A percentile compares a stretch with the other conserved stretches of the same genome.
Conservation (phyloP, 2,797 vertebrate species). For the Pristis pectinata region DNA sequence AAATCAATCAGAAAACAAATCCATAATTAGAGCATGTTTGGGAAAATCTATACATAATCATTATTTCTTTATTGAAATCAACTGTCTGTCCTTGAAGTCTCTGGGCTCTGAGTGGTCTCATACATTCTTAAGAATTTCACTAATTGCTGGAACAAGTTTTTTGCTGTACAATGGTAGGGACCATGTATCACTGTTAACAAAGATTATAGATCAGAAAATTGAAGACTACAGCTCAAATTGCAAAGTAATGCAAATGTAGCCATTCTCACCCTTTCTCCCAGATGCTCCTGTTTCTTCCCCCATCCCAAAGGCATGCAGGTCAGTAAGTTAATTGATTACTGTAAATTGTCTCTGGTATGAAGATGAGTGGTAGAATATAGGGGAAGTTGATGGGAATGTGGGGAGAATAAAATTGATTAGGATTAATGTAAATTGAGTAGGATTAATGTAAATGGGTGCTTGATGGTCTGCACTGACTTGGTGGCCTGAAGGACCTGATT, state of each 20-base stretch:
- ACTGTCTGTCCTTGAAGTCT: neutral
- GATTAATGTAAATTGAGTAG: too few relatives aligned
- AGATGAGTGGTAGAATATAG: too few relatives aligned
- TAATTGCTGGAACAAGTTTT: neutral
- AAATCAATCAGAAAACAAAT: neutral
- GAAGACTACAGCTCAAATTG: neutral
- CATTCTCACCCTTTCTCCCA: too few relatives aligned
- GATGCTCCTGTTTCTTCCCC: too few relatives aligned
- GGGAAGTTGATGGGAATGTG: too few relatives aligned
- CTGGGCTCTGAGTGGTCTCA: neutral
- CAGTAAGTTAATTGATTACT: too few relatives aligned
- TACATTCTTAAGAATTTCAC: neutral
- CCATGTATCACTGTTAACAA: neutral
- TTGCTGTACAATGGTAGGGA: neutral
- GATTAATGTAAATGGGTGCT: too few relatives aligned
- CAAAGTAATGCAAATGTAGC: neutral
- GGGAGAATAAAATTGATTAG: too few relatives aligned
- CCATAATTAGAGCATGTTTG: neutral
- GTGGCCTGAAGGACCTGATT: too few relatives aligned
- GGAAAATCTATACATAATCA: neutral
- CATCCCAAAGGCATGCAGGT: too few relatives aligned
- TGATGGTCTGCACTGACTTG: too few relatives aligned
- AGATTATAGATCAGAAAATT: neutral
- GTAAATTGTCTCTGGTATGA: too few relatives aligned
- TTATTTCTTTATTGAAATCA: neutral